These are phyloP conservation scores for Crax fasciolata DNA, from an alignment of 2,797 vertebrate genomes.

Conservation along the genomic window DNA sequence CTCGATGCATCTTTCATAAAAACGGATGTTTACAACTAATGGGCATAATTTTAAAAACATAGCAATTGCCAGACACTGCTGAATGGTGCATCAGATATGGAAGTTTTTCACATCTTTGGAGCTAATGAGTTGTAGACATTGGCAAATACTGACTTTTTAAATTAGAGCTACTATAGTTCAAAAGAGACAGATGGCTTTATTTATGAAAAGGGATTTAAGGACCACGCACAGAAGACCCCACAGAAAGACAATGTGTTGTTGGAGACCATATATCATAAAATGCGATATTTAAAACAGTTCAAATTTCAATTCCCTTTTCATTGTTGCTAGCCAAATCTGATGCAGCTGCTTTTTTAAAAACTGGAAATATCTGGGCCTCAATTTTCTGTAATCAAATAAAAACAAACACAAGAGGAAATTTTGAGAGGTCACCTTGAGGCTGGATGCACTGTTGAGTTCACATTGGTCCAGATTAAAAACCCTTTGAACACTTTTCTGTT, in stretches of 20 bases:
- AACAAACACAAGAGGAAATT: background rate
- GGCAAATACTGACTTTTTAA: slow-evolving; percentile 57
- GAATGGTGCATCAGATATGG: background rate
- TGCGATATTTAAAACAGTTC: slow-evolving; percentile 8
- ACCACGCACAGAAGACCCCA: background rate
- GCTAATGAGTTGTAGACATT: slow-evolving; percentile 58
- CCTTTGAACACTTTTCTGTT: background rate
- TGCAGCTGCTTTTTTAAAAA: background rate
- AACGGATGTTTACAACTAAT: background rate
- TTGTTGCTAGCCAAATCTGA: background rate
- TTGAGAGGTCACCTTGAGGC: background rate
- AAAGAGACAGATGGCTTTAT: slow-evolving; percentile 68
- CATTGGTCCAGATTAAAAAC: background rate
- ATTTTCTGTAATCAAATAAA: background rate
- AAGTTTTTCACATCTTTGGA: slow-evolving; percentile 60
- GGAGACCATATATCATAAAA: background rate
- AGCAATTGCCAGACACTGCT: background rate
- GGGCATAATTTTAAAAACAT: slow-evolving; percentile 10
- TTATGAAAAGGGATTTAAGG: slow-evolving; percentile 54
- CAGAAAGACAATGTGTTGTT: slow-evolving; percentile 31
- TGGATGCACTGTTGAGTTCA: background rate
- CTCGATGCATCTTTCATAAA: background rate
- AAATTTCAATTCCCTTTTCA: background rate
- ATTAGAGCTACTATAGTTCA: slow-evolving; percentile 57
- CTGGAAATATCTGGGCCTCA: background rate